Percentiles rank a stretch among this genome's conserved stretches.
phyloP scores from a whole-genome alignment of 2,113 vertebrate genomes.

The Cyprinodon brontotheroides region DNA sequence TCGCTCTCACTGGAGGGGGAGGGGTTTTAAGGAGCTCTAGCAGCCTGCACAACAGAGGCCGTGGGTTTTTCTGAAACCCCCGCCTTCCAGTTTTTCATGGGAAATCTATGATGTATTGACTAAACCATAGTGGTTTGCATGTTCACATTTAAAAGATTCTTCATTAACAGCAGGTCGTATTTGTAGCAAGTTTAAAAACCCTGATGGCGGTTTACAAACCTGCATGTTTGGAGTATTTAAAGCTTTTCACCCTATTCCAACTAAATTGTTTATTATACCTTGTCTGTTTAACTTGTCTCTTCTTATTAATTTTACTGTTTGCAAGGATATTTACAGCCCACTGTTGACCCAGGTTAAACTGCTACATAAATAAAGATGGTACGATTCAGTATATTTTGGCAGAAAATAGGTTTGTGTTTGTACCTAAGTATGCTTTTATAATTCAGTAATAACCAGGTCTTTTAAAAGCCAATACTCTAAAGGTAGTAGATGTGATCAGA shows the following conservation, averaged over 20 bases:
- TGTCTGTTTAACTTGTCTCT: too few relatives aligned
- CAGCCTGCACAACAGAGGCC: background rate
- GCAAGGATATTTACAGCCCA: too few relatives aligned
- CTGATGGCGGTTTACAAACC: background rate
- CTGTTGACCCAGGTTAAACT: too few relatives aligned
- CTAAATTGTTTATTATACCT: too few relatives aligned
- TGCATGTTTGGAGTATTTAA: background rate
- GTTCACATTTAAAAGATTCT: background rate
- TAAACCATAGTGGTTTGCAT: background rate
- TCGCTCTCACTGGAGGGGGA: background rate
- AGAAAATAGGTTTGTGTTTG: background rate
- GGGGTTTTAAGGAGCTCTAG: background rate
- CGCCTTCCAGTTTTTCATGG: too few relatives aligned
- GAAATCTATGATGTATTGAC: background rate
- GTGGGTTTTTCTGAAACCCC: background rate
- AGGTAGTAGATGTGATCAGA: background rate
- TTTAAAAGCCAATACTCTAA: background rate
- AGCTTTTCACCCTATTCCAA: too few relatives aligned
- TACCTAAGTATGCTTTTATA: too few relatives aligned
- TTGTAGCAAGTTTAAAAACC: background rate
- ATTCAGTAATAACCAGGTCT: background rate
- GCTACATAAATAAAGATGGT: too few relatives aligned
- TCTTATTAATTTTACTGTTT: too few relatives aligned
- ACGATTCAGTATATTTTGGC: background rate
- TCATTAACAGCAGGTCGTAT: background rate